These are phyloP conservation scores for Campoletis raptor DNA, from an alignment of 2,888 invertebrate genomes.

Conservation along the genomic window DNA sequence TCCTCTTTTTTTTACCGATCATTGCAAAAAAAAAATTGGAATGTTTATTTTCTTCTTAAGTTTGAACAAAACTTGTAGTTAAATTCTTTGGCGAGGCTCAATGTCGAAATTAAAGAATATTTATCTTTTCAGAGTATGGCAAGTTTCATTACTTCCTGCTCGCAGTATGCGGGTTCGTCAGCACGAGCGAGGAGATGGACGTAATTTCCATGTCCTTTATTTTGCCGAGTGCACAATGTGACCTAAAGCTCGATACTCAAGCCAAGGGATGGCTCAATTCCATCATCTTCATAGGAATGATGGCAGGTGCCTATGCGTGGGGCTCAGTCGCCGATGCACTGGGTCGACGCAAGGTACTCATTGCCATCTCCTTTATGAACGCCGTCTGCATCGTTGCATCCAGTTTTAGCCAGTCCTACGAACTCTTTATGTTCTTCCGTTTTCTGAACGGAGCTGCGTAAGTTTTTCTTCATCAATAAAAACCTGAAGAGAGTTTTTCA, in stretches of 20 bases:
- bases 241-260: conserved; percentile 93
- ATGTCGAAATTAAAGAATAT: not conserved
- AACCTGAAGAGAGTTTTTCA: not conserved
- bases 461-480: conserved; percentile 86
- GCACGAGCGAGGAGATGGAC: conserved; percentile 98
- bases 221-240: conserved; percentile 96
- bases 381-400: conserved; percentile 95
- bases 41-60: not conserved
- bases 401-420: conserved; percentile 95
- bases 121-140: conserved; percentile 89
- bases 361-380: conserved; percentile 96
- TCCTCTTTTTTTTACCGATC: not conserved
- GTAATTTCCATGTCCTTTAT: conserved; percentile 98
- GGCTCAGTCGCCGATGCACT: conserved; percentile 95
- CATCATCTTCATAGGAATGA: conserved; percentile 95
- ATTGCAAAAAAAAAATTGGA: not conserved
- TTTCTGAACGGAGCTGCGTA: conserved; percentile 97
- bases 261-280: conserved; percentile 94
- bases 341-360: conserved; percentile 94
- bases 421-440: conserved; percentile 95
- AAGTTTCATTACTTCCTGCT: conserved; percentile 95
- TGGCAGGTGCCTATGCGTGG: conserved; percentile 97
- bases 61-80: too few species aligned
- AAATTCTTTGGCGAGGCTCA: not conserved
- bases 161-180: conserved; percentile 96